Conservation (phyloP, 2,113 vertebrate species). For the Syngnathus scovelli region DNA sequence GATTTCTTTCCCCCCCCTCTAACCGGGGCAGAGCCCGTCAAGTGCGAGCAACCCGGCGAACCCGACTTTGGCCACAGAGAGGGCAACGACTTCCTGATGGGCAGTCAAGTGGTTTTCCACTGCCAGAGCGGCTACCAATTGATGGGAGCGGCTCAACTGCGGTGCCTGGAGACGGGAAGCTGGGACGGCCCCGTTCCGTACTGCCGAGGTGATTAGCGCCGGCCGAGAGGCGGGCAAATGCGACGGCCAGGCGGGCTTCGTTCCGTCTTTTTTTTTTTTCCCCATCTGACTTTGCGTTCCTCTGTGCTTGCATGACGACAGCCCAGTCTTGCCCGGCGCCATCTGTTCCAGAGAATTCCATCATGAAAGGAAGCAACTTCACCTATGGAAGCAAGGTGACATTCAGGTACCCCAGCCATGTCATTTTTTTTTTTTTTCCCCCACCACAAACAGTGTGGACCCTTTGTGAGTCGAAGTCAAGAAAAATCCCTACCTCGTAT, state of each 20-base stretch:
- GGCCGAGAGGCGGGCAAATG: too few relatives aligned
- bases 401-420: constrained; percentile 77
- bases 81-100: constrained; percentile 76
- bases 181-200: constrained; percentile 75
- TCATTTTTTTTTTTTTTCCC: neutral
- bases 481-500: too few relatives aligned
- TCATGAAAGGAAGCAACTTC: constrained; percentile 78
- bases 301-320: constrained; percentile 45
- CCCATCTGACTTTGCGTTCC: neutral
- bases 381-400: constrained; percentile 86
- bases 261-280: neutral
- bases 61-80: constrained; percentile 79
- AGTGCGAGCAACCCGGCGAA: constrained; percentile 76
- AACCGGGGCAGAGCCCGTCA: constrained; percentile 77
- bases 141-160: constrained; percentile 66
- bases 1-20: too few relatives aligned
- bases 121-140: constrained; percentile 81
- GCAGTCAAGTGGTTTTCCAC: constrained; percentile 75
- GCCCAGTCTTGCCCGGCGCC: constrained; percentile 83
- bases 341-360: constrained; percentile 76
- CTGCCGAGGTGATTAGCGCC: constrained; percentile 77
- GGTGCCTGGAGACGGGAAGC: constrained; percentile 77
- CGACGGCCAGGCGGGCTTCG: too few relatives aligned
- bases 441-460: neutral
- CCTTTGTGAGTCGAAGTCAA: neutral